Evolutionary conservation across 2,113 vertebrate genomes (phyloP), one percentile per base, ranked within the genome.

Genomic region (Capreolus pygargus): DNA sequence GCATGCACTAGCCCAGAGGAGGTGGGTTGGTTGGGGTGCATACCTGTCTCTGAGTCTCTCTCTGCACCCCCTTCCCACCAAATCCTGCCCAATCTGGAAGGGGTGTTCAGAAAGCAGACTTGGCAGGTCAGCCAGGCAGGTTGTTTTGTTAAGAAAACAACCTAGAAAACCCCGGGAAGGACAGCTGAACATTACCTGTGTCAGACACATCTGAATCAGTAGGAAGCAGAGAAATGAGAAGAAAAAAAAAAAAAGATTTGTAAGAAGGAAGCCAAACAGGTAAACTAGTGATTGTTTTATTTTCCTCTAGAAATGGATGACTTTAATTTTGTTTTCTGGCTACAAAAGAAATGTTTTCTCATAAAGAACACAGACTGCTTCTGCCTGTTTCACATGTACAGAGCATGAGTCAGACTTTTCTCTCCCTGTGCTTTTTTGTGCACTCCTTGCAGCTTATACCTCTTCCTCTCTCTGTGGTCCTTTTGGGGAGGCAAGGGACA

Each of bases 181-280:
- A 43, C 10, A 2, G 85, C 10, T 55, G 92, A 89, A 87, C 74
- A 47, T 99, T 99, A 99, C 99, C 99, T 99, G 99, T 98, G 96
- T 99, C 99, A 97, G 99, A 98, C 84, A 98, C 99, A 5, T 99
- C 99, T 99, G 99, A 98, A 39, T 98, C 99, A 98, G 64, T 95
- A 13, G 93, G 89, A 78, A 98, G 97, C 97, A 98, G 97, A 98
- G 97, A 98, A 98, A 98, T 91, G 81, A 98, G 98, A 96, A 98
- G 95, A 97, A 98, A 98, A 89, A 79, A 97, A 96, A 94, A 97
- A 98, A 98, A n/a, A 94, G 0, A n/a, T 95, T 95, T 93, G 87
- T 97, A 91, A 99, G 97, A 97, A 97, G 83, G 83, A 85, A 90
- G 58, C 54, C 84, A 86, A 60, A 96, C 54, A 94, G 47, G 67